Base-by-base conservation (phyloP, 2,888 invertebrate genomes). In the Papilio protenor region DNA sequence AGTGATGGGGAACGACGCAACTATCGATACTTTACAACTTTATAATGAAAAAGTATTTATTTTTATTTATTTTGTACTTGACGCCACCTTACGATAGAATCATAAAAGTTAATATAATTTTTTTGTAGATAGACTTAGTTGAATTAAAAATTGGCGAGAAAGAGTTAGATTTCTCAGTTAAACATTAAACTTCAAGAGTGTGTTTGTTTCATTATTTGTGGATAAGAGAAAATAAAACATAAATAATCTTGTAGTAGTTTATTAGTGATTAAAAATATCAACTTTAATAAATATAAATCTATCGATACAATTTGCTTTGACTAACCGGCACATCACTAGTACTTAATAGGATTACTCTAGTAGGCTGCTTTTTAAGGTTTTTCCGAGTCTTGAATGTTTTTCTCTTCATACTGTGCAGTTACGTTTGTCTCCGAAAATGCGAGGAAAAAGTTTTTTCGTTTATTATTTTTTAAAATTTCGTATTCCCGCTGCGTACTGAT, bases 311-410 rank as follows among this genome's bases (percentile, higher is more conserved):
- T 40, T 64, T 33, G 10, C 2, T 14, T 81, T 70, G 80, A 55
- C 40, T 70, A 81, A 49, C 45, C 11, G 45, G 10, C 45, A 45
- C 83, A 78, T 79, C 84, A 79, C 86, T 85, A 84, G 47, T 8
- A 73, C 80, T 81, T 86, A 86, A 88, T 88, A 82, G 81, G 85
- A 86, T 87, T 86, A 85, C 83, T 79, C 81, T 82, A 82, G 83
- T 83, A 85, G 86, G 84, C 84, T 84, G 84, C 82, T 82, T 83
- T 84, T 84, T 83, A 84, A 83, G 82, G 82, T 83, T 79, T 81
- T 82, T 81, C 73, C 79, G 80, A 81, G 80, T 78, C 79, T 74
- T 80, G 76, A 81, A 81, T 80, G 79, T 84, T 83, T 82, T 78
- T 77, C 76, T 73, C 73, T 80, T 79, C 77, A 79, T 80, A 80